Evolutionary conservation across 2,888 invertebrate genomes (phyloP).

Genomic region (Caenorhabditis sulstoni): DNA sequence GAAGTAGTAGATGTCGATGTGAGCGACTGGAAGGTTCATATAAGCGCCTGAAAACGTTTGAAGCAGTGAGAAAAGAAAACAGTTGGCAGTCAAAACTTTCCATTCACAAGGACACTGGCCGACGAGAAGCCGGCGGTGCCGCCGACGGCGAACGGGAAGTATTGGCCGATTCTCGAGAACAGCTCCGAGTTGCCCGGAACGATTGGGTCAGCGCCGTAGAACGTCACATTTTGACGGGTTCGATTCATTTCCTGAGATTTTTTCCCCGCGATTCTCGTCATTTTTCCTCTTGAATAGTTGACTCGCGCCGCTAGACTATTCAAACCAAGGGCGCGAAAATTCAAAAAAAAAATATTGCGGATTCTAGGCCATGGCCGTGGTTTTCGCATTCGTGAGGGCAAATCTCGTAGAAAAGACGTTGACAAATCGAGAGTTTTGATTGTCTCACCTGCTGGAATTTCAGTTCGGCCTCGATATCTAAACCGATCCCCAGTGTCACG

Average conservation of each 20-base stretch:
- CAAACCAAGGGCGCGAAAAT: too few relatives aligned
- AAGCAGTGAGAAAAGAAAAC: too few relatives aligned
- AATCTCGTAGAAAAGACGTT: too few relatives aligned
- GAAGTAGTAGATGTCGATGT: conserved; percentile 36
- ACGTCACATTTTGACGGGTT: background rate
- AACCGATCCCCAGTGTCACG: conserved; percentile 16
- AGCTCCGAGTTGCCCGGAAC: background rate
- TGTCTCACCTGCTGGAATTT: background rate
- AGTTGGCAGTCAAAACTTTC: background rate
- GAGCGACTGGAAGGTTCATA: background rate
- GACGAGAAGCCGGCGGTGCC: conserved; percentile 5
- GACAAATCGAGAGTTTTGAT: background rate
- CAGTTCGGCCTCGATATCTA: conserved; percentile 5
- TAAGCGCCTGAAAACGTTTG: conserved; percentile 10
- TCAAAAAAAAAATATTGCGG: too few relatives aligned
- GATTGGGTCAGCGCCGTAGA: conserved; percentile 35
- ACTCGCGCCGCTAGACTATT: too few relatives aligned
- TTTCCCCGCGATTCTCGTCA: too few relatives aligned
- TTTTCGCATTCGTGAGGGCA: too few relatives aligned
- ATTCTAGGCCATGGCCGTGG: too few relatives aligned
- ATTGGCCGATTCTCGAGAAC: conserved; percentile 12
- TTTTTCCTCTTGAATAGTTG: background rate
- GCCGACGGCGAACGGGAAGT: conserved; percentile 32
- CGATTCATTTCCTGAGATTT: conserved; percentile 3
- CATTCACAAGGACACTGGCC: conserved; percentile 23